Evolutionary conservation across 2,888 invertebrate genomes (phyloP).

Genomic region (Caenorhabditis imperialis): DNA sequence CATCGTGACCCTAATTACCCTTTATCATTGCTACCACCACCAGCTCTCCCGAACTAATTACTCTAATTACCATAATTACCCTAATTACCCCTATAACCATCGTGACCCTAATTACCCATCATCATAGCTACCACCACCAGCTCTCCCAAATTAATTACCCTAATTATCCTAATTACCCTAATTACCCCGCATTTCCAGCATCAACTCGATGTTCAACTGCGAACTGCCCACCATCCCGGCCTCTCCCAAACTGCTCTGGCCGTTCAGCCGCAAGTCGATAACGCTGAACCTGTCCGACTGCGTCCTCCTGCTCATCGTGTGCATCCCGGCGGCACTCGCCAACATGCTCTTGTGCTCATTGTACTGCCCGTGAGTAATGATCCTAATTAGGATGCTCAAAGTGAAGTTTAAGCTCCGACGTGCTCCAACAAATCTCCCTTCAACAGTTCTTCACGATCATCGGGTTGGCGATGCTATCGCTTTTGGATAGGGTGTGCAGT

Average conservation of each 20-base stretch:
- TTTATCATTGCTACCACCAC: too few relatives aligned
- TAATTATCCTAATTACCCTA: too few relatives aligned
- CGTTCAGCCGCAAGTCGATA: constrained; percentile 69
- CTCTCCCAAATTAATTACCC: not conserved
- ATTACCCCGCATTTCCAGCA: constrained; percentile 54
- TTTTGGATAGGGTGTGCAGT: constrained; percentile 64
- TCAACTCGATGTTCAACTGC: constrained; percentile 75
- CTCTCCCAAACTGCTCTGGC: constrained; percentile 74
- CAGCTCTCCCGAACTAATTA: too few relatives aligned
- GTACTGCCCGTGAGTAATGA: constrained; percentile 70
- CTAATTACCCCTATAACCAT: too few relatives aligned
- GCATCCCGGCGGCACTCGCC: constrained; percentile 69
- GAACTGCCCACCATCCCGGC: constrained; percentile 67
- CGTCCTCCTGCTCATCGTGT: constrained; percentile 68
- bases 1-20: too few relatives aligned
- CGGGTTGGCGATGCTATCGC: constrained; percentile 64
- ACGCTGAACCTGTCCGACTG: constrained; percentile 72
- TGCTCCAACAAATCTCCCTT: constrained; percentile 67
- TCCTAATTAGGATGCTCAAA: not conserved
- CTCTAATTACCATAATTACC: too few relatives aligned
- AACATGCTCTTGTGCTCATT: constrained; percentile 69
- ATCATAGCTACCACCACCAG: too few relatives aligned
- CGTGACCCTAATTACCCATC: too few relatives aligned
- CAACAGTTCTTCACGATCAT: constrained; percentile 71
- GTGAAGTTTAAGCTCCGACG: constrained; percentile 61